phyloP scores from a whole-genome alignment of 2,113 vertebrate genomes.

The Megaceryle maxima region DNA sequence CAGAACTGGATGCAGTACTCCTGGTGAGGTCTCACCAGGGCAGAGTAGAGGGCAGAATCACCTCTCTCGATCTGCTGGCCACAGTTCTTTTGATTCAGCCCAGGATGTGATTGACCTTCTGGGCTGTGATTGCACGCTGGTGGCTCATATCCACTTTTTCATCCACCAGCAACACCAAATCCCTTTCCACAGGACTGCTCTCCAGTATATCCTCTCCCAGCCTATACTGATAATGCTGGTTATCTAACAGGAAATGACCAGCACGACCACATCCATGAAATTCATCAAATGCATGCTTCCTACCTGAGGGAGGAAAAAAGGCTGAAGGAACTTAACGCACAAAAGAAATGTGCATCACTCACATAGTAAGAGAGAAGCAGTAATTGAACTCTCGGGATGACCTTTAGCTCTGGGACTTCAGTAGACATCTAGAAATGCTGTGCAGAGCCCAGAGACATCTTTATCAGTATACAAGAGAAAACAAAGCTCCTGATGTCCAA shows the following conservation, averaged over 20 bases:
- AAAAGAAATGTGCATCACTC: neutral
- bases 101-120: too few relatives aligned
- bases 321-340: fast-evolving
- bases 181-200: too few relatives aligned
- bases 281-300: neutral
- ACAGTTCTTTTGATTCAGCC: too few relatives aligned
- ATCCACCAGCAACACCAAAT: too few relatives aligned
- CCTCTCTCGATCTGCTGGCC: too few relatives aligned
- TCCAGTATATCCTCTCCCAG: too few relatives aligned
- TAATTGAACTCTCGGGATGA: neutral
- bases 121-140: too few relatives aligned
- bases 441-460: neutral
- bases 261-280: neutral
- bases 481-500: neutral
- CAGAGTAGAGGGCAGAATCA: too few relatives aligned
- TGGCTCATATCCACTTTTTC: too few relatives aligned
- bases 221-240: too few relatives aligned
- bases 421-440: neutral
- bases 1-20: too few relatives aligned
- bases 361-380: neutral
- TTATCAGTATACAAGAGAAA: neutral
- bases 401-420: neutral
- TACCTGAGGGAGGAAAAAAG: neutral
- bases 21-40: too few relatives aligned
- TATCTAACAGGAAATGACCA: neutral